Base-by-base conservation (phyloP, 64 coral and sea anemone species). In the Actinia tenebrosa region DNA sequence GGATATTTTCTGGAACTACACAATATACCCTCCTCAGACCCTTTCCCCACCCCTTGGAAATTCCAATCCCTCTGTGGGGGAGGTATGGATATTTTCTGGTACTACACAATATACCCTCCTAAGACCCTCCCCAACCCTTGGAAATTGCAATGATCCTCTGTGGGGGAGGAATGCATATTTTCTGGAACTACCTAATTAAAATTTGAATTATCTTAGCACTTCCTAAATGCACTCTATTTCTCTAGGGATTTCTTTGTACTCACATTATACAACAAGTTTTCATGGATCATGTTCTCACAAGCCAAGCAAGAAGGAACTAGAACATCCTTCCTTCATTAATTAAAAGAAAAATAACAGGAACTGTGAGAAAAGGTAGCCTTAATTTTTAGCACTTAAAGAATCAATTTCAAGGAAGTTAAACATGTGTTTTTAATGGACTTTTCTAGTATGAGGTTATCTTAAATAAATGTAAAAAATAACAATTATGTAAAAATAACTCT, bases 251-350 rank as follows among this genome's bases (percentile, higher is more conserved):
- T 7, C 23, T 88, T 45, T 56, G 44, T n/a, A 89, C 89, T 85
- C 56, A 93, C 92, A 60, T 89, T 85, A 26, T 89, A 63, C 20
- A 93, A 45, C 83, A 93, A 53, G 53, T 89, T 86, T 20, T 47
- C 87, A 58, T 84, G 56, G 45, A 61, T 80, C 47, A 92, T 78
- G 53, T 89, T 82, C 82, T 45, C 19, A 44, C 92, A 93, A 56
- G 83, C 46, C 47, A 93, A 64, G 22, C 80, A 84, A 43, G 50
- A 68, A 18, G 92, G 92, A 11, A 93, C 9, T 56, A 43, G 52
- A 18, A 93, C 77, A 93, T 93, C 92, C 30, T 93, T 79, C 45
- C 92, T 93, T 50, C 53, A 68, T 37, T 37, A 83, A 22, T 5
- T 30, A 25, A 79, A 55, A 80, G n/a, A 43, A 16, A 15, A 75